Evolutionary conservation across 2,797 vertebrate species (phyloP).

Genomic region (Sebastes steindachneri): DNA sequence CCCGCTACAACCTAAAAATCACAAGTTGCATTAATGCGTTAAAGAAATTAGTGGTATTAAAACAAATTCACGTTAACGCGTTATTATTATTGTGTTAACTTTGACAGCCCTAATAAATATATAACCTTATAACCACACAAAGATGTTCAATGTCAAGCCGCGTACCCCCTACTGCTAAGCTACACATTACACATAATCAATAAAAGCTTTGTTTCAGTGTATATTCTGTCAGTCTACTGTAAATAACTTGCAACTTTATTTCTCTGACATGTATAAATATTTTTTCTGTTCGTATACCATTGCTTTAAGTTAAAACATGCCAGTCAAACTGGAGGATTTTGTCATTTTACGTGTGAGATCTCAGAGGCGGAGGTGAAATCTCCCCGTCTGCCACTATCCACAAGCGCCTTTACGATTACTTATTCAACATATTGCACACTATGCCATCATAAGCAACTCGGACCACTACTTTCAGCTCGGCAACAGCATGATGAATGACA

Average conservation of each 20-base stretch:
- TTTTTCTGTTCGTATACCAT: slow-evolving; percentile 25
- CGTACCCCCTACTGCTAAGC: background rate
- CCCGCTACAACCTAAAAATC: no score
- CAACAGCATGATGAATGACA: slow-evolving; percentile 75
- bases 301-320: slow-evolving; percentile 5
- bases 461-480: slow-evolving; percentile 50
- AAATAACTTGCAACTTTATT: slow-evolving; percentile 42
- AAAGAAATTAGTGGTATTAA: no score
- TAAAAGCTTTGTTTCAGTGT: slow-evolving; percentile 40
- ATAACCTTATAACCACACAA: slow-evolving; percentile 3
- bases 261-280: slow-evolving; percentile 50
- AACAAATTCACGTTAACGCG: no score
- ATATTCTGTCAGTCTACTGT: slow-evolving; percentile 6
- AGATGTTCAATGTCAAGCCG: slow-evolving; percentile 7
- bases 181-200: slow-evolving; percentile 40
- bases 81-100: no score
- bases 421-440: slow-evolving; percentile 42
- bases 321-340: slow-evolving; percentile 31
- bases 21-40: no score
- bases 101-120: slow-evolving; percentile 6
- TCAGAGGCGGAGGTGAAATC: slow-evolving; percentile 18
- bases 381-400: slow-evolving; percentile 11
- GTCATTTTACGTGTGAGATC: slow-evolving; percentile 26
- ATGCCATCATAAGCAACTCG: slow-evolving; percentile 70
- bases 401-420: slow-evolving; percentile 51